Percentiles rank a stretch among this genome's conserved stretches.
Evolutionary conservation across 1,140 invertebrate genomes (phyloP).

Genomic region (Brachionus paranguensis): DNA sequence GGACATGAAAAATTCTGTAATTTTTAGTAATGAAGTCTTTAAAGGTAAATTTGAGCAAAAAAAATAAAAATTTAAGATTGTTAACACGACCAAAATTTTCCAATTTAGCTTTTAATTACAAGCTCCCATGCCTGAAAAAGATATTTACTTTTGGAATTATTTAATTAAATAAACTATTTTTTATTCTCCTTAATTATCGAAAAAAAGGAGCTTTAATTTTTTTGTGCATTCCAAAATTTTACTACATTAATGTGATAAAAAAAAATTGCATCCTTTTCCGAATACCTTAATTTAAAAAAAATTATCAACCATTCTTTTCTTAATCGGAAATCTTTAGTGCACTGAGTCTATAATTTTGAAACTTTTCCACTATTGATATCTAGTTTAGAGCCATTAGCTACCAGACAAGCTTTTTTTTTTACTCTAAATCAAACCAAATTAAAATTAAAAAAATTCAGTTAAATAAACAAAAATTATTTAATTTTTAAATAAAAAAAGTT

Average conservation of each 20-base stretch:
- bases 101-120: not conserved
- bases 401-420: not conserved
- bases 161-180: not conserved
- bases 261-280: not conserved
- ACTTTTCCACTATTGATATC: not conserved
- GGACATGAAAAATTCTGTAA: not conserved
- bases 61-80: too few relatives aligned
- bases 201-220: not conserved
- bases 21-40: not conserved
- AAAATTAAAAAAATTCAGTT: not conserved
- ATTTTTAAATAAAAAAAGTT: not conserved
- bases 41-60: not conserved
- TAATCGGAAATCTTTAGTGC: not conserved
- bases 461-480: not conserved
- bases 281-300: not conserved
- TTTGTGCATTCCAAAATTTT: too few relatives aligned
- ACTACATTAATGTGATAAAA: not conserved
- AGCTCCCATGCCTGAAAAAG: too few relatives aligned
- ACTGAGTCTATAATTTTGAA: too few relatives aligned
- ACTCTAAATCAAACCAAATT: not conserved
- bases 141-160: not conserved
- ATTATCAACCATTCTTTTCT: not conserved
- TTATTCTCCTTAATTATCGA: not conserved
- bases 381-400: not conserved
- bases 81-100: not conserved